Percentiles rank a stretch among this genome's conserved stretches.
These are phyloP conservation scores for Globodera ellingtonae DNA, from an alignment of 1,140 invertebrate species.

Conservation along the genomic window DNA sequence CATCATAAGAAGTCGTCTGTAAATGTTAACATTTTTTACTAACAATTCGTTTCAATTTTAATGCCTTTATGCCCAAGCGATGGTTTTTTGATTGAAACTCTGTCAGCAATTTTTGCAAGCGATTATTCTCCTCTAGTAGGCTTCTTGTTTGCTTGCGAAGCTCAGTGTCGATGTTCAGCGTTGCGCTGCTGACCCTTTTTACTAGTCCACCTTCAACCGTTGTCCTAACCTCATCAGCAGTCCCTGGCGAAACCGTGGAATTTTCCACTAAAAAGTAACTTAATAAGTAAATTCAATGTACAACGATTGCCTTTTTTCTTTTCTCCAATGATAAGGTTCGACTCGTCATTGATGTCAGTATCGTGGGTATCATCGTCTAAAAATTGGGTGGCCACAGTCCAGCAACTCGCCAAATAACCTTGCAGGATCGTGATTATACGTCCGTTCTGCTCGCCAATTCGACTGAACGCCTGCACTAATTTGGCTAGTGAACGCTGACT, in stretches of 20 bases:
- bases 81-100: conserved; percentile 49
- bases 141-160: conserved; percentile 13
- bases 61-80: conserved; percentile 36
- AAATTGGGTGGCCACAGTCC: not conserved
- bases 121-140: conserved; percentile 35
- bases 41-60: not conserved
- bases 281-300: not conserved
- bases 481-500: conserved; percentile 40
- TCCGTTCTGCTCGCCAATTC: conserved; percentile 29
- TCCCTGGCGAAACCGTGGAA: not conserved
- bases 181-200: not conserved
- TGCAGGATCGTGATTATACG: not conserved
- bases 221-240: not conserved
- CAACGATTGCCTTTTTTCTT: conserved; percentile 4
- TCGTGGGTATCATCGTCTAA: not conserved
- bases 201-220: too few relatives aligned
- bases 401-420: not conserved
- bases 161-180: conserved; percentile 14
- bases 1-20: conserved; percentile 36
- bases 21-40: not conserved
- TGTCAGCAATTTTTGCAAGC: conserved; percentile 31
- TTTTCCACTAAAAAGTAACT: conserved; percentile 1
- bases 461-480: conserved; percentile 34
- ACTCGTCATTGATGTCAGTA: not conserved
- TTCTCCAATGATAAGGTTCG: not conserved